Conservation (phyloP, 2,113 vertebrate species). For the Lagenorhynchus albirostris region DNA sequence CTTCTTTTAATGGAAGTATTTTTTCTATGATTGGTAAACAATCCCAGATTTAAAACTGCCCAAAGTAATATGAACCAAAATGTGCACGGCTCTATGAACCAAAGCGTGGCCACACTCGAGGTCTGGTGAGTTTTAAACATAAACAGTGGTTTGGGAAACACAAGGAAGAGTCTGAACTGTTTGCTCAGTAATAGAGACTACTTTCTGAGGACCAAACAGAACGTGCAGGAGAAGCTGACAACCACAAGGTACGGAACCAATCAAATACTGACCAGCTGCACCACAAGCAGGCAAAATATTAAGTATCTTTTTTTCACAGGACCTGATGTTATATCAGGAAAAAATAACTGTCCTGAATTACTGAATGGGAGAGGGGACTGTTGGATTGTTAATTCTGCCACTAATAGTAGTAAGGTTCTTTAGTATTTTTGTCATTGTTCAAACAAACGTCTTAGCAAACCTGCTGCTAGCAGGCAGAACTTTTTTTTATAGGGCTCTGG, state of each 20-base stretch:
- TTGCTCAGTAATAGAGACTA: not conserved
- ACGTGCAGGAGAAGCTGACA: not conserved
- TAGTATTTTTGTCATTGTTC: not conserved
- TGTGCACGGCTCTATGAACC: not conserved
- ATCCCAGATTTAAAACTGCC: slow-evolving; percentile 1
- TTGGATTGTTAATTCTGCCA: not conserved
- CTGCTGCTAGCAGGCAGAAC: not conserved
- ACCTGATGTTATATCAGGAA: not conserved
- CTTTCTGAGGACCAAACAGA: not conserved
- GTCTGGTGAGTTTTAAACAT: not conserved
- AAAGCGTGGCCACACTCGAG: not conserved
- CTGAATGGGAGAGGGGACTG: not conserved
- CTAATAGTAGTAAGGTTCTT: not conserved
- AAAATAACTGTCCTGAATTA: not conserved
- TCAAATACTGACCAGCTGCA: not conserved
- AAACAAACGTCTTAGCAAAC: not conserved
- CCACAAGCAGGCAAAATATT: not conserved
- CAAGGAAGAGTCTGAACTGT: not conserved
- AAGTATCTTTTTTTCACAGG: not conserved
- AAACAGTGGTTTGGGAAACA: not conserved
- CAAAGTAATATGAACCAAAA: not conserved
- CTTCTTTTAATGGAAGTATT: not conserved
- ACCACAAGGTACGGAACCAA: not conserved
- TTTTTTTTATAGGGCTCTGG: not conserved
- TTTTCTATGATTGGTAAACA: not conserved